Evolutionary conservation across 2,113 vertebrate genomes (phyloP), one percentile per base, ranked within the genome.

Genomic region (Coturnix japonica): DNA sequence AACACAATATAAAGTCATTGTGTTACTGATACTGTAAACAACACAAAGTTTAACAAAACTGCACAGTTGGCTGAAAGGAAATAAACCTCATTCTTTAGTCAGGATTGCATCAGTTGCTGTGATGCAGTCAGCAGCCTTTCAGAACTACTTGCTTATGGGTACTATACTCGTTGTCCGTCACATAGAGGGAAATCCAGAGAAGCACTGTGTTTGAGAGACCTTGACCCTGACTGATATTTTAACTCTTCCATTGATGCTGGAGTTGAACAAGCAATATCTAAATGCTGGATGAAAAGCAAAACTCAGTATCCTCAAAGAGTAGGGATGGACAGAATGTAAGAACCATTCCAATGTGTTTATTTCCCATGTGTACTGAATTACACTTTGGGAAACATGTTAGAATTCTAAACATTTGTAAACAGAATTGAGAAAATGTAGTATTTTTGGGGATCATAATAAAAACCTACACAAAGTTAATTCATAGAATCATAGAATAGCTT

Each of bases 301-400:
- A 35, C 21, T 35, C 71, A 46, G 72, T 87, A 70, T 20, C 37
- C 39, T 80, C 35, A 85, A 85, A 95, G 37, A 92, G 65, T 63
- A 91, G 75, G 79, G 77, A 93, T 46, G 93, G 64, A 61, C 53
- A 89, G 44, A 73, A 85, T 69, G 57, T 90, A 88, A 88, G 61
- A 95, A 95, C 18, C 63, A 74, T 78, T 95, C 90, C 85, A 65
- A 26, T 77, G 81, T 88, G 46, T 88, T 92, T 96, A 63, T 96
- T 97, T 96, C 85, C 85, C 85, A 94, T 89, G 91, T 85, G 89
- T 59, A 91, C 33, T 77, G 95, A 92, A 93, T 95, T 91, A 95
- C 59, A 73, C n/a, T 83, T 82, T 76, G 47, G 64, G 67, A 78
- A 95, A 95, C 26, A 94, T 89, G 74, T 90, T 37, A 93, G n/a